These are phyloP conservation scores for Bombus sylvicola DNA, from an alignment of 1,140 invertebrate genomes.

Conservation along the genomic window DNA sequence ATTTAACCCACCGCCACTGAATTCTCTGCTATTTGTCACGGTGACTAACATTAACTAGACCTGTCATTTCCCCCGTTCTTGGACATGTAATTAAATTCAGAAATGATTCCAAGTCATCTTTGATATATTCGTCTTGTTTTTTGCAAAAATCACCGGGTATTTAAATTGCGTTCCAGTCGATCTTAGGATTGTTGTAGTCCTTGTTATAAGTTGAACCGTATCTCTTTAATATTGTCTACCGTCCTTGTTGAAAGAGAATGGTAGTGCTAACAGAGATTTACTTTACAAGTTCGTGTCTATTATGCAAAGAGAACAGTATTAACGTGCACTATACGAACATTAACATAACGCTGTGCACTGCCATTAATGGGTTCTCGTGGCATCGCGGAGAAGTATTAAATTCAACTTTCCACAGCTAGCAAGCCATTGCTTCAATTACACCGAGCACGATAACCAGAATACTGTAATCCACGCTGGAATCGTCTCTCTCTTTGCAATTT, in stretches of 20 bases:
- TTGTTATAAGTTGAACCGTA: neutral
- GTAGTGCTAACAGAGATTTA: neutral
- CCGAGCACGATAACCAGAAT: slow-evolving; percentile 17
- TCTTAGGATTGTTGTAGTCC: neutral
- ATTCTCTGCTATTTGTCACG: slow-evolving; percentile 41
- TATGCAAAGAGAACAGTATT: slow-evolving; percentile 1
- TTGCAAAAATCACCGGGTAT: neutral
- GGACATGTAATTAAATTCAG: slow-evolving; percentile 28
- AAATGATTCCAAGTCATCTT: neutral
- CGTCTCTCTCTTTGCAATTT: slow-evolving; percentile 29
- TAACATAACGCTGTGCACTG: neutral
- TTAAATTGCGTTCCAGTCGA: neutral
- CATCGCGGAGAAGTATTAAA: slow-evolving; percentile 17
- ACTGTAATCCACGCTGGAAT: slow-evolving; percentile 30
- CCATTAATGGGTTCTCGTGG: slow-evolving; percentile 3
- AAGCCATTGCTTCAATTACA: slow-evolving; percentile 32
- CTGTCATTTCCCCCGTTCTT: neutral
- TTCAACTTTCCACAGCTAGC: slow-evolving; percentile 20
- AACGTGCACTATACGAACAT: neutral
- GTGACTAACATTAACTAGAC: slow-evolving; percentile 34
- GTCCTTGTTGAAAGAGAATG: neutral
- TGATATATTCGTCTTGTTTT: neutral
- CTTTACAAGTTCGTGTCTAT: slow-evolving; percentile 10
- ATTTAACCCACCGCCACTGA: slow-evolving; percentile 1
- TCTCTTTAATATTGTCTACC: neutral